Evolutionary conservation across 92 coral and sea anemone genomes (phyloP).

Genomic region (Porites cylindrica): DNA sequence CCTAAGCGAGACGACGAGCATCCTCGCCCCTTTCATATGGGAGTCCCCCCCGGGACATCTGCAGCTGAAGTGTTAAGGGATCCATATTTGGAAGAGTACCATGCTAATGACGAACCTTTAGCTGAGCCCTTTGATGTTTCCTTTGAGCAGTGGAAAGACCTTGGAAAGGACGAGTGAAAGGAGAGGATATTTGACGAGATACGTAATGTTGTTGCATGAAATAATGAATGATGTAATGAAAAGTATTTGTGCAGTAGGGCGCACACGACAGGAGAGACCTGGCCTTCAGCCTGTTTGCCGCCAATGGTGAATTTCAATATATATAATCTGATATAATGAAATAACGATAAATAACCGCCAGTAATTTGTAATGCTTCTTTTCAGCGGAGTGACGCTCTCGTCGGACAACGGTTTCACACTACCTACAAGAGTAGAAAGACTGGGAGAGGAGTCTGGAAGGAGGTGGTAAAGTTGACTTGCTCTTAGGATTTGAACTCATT

Average conservation of each 20-base stretch:
- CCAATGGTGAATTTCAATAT: neutral
- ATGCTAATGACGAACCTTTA: neutral
- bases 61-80: conserved; percentile 3
- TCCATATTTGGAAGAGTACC: neutral
- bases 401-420: too few species aligned
- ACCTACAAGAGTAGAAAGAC: too few species aligned
- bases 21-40: too few species aligned
- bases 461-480: too few species aligned
- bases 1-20: too few species aligned
- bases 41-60: too few species aligned
- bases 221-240: neutral
- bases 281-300: neutral
- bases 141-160: conserved; percentile 14
- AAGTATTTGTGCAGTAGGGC: neutral
- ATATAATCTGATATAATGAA: too few species aligned
- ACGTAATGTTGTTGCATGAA: conserved; percentile 7
- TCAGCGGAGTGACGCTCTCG: too few species aligned
- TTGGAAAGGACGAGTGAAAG: conserved; percentile 6
- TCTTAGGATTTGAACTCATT: too few species aligned
- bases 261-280: neutral
- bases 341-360: too few species aligned
- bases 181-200: conserved; percentile 15
- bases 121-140: conserved; percentile 12
- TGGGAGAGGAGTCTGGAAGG: too few species aligned
- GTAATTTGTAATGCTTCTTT: too few species aligned